Evolutionary conservation across 2,113 vertebrate genomes (phyloP).

Genomic region (Tyrannus savana): DNA sequence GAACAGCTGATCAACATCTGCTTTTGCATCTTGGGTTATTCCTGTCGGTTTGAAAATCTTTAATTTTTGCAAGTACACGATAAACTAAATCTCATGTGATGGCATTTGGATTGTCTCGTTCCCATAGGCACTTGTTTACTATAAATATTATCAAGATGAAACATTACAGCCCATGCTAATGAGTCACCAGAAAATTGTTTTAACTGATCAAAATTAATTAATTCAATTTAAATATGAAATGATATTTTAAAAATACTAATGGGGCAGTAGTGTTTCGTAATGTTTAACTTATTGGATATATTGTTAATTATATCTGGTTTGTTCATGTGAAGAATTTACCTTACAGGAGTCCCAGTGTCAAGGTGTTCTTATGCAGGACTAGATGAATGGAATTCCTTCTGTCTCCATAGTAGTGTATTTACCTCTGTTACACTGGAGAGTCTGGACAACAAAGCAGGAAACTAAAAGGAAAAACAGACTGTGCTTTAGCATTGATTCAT

Average conservation of each 20-base stretch:
- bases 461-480: neutral
- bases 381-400: neutral
- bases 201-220: neutral
- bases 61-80: neutral
- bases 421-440: neutral
- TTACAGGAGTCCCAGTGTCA: neutral
- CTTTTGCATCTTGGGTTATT: constrained; percentile 17
- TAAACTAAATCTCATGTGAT: neutral
- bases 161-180: neutral
- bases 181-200: neutral
- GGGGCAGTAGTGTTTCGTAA: neutral
- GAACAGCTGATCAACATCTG: constrained; percentile 40
- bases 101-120: neutral
- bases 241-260: neutral
- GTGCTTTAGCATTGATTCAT: neutral
- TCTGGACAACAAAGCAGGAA: neutral
- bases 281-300: neutral
- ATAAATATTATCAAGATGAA: neutral
- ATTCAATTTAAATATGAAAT: neutral
- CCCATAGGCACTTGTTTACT: neutral
- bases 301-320: neutral
- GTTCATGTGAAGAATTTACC: neutral
- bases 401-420: neutral
- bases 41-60: constrained; percentile 10
- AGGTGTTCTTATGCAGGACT: neutral